These are phyloP conservation scores for Loxodonta africana DNA, from an alignment of 2,113 vertebrate species.

Conservation along the genomic window DNA sequence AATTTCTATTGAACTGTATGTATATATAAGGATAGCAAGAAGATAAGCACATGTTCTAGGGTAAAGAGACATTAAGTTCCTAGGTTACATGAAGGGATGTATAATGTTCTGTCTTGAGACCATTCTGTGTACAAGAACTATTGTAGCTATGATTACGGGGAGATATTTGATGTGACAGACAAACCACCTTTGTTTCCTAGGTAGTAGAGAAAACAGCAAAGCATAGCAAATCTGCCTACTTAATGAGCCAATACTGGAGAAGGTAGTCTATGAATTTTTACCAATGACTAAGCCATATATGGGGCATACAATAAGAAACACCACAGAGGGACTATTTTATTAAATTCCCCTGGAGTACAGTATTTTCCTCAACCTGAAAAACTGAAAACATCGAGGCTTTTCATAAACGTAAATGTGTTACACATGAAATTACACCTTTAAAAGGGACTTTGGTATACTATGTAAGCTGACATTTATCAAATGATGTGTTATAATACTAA, in stretches of 20 bases:
- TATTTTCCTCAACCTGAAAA: conserved; percentile 46
- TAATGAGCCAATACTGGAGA: neutral
- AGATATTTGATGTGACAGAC: neutral
- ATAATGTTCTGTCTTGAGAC: neutral
- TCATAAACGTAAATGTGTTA: conserved; percentile 13
- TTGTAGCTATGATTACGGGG: neutral
- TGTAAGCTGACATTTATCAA: neutral
- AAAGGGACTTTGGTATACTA: neutral
- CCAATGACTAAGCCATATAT: neutral
- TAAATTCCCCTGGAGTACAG: neutral
- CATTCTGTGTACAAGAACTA: neutral
- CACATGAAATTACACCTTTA: neutral
- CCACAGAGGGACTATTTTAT: neutral
- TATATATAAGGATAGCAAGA: neutral
- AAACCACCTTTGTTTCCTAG: neutral
- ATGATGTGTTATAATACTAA: neutral
- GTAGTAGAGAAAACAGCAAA: neutral
- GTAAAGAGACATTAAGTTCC: neutral
- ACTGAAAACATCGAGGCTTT: conserved; percentile 12
- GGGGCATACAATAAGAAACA: neutral
- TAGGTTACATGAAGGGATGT: neutral
- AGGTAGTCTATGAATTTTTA: neutral
- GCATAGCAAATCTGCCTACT: neutral
- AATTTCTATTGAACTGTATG: neutral
- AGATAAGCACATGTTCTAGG: neutral